Evolutionary conservation across 2,888 invertebrate genomes (phyloP), one percentile per base, ranked within the genome.

Genomic region (Biston betularia): DNA sequence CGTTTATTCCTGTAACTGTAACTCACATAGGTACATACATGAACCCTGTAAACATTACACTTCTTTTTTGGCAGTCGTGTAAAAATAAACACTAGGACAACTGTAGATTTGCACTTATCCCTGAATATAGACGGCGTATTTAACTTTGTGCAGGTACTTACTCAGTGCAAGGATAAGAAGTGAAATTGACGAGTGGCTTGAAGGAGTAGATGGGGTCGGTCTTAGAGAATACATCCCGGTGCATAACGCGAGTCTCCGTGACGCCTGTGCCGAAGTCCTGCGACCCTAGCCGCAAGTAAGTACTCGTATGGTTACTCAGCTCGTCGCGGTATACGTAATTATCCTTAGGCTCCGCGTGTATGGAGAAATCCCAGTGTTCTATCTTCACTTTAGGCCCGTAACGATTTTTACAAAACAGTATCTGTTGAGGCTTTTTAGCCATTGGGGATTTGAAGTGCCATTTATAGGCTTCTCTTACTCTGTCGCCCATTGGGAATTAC

Each of bases 111-210:
- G n/a, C n/a, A n/a, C n/a, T 9, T 38, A 38, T 38, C 9, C 6
- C 38, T 0, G 6, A 38, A 38, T 8, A 38, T 50, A 9, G 34
- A 14, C n/a, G n/a, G n/a, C 34, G 6, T 46, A 35, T 61, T 33
- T 10, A 24, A 24, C 24, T 24, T 24, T 24, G 24, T 3, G 1
- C 24, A 56, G 35, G 9, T 64, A 71, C 92, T 90, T 83, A 92
- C 93, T 93, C 92, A 11, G 93, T 93, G 65, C 92, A 92, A 6
- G 92, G 91, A 77, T 93, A 92, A 0, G 92, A 93, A 8, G 92
- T 93, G 69, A 92, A 93, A 72, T 93, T 93, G 57, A 92, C 92
- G 10, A 93, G 83, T 3, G 93, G 90, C 63, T 89, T 93, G 71
- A 89, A 92, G 8, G 89, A 82, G 75, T 90, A 90, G n/a, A 88